These are phyloP conservation scores for Dynastes grantii DNA, from an alignment of 2,888 invertebrate species.

Conservation along the genomic window DNA sequence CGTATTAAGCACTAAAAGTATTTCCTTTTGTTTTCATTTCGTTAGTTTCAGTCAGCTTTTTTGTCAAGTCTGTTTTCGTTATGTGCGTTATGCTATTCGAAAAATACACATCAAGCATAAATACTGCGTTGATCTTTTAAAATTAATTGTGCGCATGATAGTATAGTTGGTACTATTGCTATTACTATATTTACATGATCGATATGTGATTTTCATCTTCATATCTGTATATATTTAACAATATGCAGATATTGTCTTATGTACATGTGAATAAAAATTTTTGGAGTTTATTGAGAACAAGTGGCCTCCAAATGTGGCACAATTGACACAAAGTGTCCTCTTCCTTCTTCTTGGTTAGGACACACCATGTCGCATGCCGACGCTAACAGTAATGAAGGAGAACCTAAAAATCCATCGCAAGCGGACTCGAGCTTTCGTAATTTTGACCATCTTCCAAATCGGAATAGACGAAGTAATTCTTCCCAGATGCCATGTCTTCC, in stretches of 20 bases:
- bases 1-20: conserved; percentile 17
- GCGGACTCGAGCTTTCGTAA: conserved; percentile 84
- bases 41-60: conserved; percentile 27
- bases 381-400: conserved; percentile 86
- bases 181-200: conserved; percentile 22
- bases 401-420: conserved; percentile 79
- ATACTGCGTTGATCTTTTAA: not conserved
- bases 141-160: conserved; percentile 28
- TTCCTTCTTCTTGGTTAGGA: conserved; percentile 74
- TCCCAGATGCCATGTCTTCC: conserved; percentile 72
- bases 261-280: conserved; percentile 45
- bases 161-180: conserved; percentile 9
- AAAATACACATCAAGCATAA: not conserved
- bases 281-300: conserved; percentile 44
- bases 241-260: conserved; percentile 21
- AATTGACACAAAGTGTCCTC: conserved; percentile 58
- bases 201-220: conserved; percentile 26
- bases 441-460: conserved; percentile 79
- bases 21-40: conserved; percentile 22
- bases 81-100: conserved; percentile 22
- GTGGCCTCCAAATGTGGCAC: conserved; percentile 19
- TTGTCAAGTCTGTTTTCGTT: conserved; percentile 37
- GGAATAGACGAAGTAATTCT: conserved; percentile 73
- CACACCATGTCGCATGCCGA: conserved; percentile 93
- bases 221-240: conserved; percentile 26